Evolutionary conservation across 2,888 invertebrate genomes (phyloP).

Genomic region (Priocnemis perturbator): DNA sequence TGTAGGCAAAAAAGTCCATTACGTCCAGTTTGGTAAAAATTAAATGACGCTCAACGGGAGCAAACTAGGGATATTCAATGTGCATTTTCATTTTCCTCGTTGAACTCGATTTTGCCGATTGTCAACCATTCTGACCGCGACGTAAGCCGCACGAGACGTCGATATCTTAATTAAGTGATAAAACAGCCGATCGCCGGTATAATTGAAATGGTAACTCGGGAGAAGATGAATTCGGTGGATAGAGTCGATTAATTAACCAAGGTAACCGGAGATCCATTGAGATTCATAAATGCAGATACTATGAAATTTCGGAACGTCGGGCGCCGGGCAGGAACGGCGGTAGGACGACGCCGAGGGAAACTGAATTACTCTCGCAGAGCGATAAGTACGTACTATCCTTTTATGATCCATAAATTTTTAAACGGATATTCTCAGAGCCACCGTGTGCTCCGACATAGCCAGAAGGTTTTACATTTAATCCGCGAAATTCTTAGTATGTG

Average conservation of each 20-base stretch:
- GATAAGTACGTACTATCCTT: constrained; percentile 14
- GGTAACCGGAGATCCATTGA: constrained; percentile 11
- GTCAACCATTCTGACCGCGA: too few relatives aligned
- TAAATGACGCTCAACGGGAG: too few relatives aligned
- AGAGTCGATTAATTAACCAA: constrained; percentile 17
- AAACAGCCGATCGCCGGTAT: too few relatives aligned
- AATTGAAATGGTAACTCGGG: neutral
- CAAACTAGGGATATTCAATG: too few relatives aligned
- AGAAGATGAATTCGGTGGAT: constrained; percentile 9
- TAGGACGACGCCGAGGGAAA: constrained; percentile 2
- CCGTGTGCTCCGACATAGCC: constrained; percentile 13
- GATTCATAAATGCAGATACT: constrained; percentile 21
- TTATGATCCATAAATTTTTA: constrained; percentile 39
- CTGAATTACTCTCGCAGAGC: constrained; percentile 26
- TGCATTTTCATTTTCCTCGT: too few relatives aligned
- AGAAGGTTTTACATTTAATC: constrained; percentile 15
- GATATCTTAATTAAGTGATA: too few relatives aligned
- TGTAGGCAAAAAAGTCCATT: too few relatives aligned
- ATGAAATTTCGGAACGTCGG: constrained; percentile 10
- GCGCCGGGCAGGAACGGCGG: too few relatives aligned
- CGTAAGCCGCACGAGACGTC: too few relatives aligned
- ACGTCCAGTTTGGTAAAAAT: too few relatives aligned
- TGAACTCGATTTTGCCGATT: too few relatives aligned
- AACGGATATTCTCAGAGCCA: constrained; percentile 11
- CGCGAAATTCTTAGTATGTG: constrained; percentile 18